Conservation (phyloP, 2,113 vertebrate species). For the Eira barbara region DNA sequence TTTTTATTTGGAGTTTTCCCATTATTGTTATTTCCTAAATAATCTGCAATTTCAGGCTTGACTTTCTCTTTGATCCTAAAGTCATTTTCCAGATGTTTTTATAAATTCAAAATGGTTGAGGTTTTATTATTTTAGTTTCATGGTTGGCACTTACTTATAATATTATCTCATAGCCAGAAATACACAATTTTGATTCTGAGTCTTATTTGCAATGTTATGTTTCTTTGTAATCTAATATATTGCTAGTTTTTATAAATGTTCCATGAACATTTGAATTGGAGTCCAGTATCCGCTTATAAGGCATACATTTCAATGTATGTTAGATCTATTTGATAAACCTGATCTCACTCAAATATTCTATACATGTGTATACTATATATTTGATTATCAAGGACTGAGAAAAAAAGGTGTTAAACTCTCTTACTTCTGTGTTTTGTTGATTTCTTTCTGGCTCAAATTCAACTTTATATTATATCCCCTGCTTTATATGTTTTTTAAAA, state of each 20-base stretch:
- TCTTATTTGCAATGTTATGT: background rate
- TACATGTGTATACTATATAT: background rate
- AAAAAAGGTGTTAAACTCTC: background rate
- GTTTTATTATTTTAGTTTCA: background rate
- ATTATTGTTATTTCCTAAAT: background rate
- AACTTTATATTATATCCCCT: background rate
- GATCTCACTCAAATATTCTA: background rate
- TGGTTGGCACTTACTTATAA: background rate
- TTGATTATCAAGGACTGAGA: background rate
- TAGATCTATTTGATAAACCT: background rate
- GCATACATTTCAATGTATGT: background rate
- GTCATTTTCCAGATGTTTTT: constrained; percentile 5
- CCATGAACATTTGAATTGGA: background rate
- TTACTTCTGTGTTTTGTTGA: background rate
- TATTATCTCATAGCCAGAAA: background rate
- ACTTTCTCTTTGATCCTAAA: background rate
- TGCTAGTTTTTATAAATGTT: background rate
- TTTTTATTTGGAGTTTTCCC: constrained; percentile 36
- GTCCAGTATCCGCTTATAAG: background rate
- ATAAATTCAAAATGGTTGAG: background rate
- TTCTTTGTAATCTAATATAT: background rate
- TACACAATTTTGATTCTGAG: background rate
- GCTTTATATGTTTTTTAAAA: background rate
- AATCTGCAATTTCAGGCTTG: background rate
- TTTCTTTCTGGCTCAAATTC: background rate